A percentile compares a stretch with the other conserved stretches of the same genome.
Evolutionary conservation across 2,113 vertebrate genomes (phyloP).

Genomic region (Salminus brasiliensis): DNA sequence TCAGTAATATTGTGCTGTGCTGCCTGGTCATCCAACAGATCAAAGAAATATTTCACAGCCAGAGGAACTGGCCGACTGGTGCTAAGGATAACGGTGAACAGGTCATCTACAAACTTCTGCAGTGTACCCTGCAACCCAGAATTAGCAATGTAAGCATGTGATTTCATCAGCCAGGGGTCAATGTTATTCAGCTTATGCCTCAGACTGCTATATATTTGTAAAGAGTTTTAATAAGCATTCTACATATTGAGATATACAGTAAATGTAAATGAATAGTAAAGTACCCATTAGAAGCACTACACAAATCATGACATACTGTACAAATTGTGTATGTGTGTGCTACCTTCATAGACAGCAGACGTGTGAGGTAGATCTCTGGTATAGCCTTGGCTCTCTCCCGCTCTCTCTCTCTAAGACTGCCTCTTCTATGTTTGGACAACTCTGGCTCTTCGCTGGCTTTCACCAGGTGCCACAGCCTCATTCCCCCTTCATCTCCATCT

Average conservation of each 20-base stretch:
- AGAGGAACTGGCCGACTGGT: slow-evolving; percentile 90
- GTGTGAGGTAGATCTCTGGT: slow-evolving; percentile 95
- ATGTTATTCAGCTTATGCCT: not conserved
- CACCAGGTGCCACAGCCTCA: slow-evolving; percentile 95
- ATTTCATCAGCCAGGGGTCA: too few relatives aligned
- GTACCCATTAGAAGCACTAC: too few relatives aligned
- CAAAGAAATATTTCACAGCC: slow-evolving; percentile 96
- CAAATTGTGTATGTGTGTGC: not conserved
- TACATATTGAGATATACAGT: too few relatives aligned
- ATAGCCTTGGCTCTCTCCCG: slow-evolving; percentile 94
- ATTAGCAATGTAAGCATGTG: not conserved
- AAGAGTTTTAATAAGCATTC: too few relatives aligned
- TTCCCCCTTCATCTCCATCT: slow-evolving; percentile 91
- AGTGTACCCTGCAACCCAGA: slow-evolving; percentile 84
- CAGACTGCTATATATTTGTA: too few relatives aligned
- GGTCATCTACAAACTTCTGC: slow-evolving; percentile 96
- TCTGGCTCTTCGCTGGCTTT: slow-evolving; percentile 95
- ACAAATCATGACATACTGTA: too few relatives aligned
- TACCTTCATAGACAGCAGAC: slow-evolving; percentile 97
- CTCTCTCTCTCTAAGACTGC: slow-evolving; percentile 91
- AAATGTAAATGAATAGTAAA: too few relatives aligned
- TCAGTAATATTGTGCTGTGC: slow-evolving; percentile 86
- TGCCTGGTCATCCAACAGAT: slow-evolving; percentile 94
- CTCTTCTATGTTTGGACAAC: slow-evolving; percentile 88
- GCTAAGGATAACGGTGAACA: slow-evolving; percentile 94